Evolutionary conservation across 2,113 vertebrate genomes (phyloP).

Genomic region (Spermophilus dauricus): DNA sequence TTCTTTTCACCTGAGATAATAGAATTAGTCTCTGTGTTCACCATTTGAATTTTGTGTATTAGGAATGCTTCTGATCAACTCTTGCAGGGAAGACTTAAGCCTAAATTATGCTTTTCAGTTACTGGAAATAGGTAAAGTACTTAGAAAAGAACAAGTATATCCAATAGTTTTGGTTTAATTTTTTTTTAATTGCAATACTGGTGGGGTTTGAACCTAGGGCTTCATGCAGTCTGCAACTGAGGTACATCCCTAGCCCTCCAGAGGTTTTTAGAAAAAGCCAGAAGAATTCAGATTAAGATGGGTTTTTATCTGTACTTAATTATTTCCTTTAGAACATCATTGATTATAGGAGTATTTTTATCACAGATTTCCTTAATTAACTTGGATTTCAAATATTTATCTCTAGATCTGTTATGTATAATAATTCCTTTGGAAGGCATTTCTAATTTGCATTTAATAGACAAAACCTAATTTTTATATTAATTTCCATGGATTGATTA

Average conservation of each 20-base stretch:
- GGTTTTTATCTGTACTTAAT: slow-evolving; percentile 9
- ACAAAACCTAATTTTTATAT: slow-evolving; percentile 19
- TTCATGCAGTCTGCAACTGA: too few relatives aligned
- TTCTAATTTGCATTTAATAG: slow-evolving; percentile 43
- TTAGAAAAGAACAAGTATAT: not conserved
- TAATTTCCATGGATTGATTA: slow-evolving; percentile 19
- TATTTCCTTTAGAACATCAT: not conserved
- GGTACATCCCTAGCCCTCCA: too few relatives aligned
- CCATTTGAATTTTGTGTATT: not conserved
- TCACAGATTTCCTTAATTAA: not conserved
- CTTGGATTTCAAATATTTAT: slow-evolving; percentile 25
- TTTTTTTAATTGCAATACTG: too few relatives aligned
- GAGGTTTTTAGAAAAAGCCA: not conserved
- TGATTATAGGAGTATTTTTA: not conserved
- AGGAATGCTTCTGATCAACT: not conserved
- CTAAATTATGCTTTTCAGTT: not conserved
- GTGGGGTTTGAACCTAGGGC: rapidly evolving
- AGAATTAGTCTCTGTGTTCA: not conserved
- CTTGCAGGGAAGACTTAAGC: not conserved
- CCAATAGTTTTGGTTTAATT: not conserved
- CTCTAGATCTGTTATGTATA: slow-evolving; percentile 16
- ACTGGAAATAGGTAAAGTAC: not conserved
- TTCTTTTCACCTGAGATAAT: not conserved
- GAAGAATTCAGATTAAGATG: not conserved
- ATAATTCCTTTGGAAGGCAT: not conserved